phyloP scores from a whole-genome alignment of 2,888 invertebrate species.

The Choristoneura rosaceana region DNA sequence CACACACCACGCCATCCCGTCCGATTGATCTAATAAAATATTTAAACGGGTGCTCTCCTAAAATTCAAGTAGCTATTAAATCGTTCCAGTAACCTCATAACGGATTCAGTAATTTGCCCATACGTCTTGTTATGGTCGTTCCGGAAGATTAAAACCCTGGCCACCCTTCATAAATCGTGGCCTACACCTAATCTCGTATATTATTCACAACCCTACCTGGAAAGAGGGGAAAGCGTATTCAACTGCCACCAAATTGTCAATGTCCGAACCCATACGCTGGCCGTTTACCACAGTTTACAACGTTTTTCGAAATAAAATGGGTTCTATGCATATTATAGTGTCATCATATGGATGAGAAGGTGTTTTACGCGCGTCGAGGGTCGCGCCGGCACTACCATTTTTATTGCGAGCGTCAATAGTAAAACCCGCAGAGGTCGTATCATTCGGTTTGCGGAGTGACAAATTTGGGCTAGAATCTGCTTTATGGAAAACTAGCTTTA shows the following conservation, averaged over 20 bases:
- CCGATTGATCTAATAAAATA: constrained; percentile 71
- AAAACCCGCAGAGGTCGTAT: constrained; percentile 69
- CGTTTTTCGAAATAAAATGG: constrained; percentile 78
- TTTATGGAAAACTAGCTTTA: constrained; percentile 38
- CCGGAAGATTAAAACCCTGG: constrained; percentile 79
- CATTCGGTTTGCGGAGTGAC: constrained; percentile 50
- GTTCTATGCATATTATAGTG: constrained; percentile 83
- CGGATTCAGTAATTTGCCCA: constrained; percentile 82
- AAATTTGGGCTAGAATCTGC: constrained; percentile 49
- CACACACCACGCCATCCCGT: constrained; percentile 56
- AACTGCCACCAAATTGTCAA: constrained; percentile 71
- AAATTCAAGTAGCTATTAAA: constrained; percentile 77
- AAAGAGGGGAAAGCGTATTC: constrained; percentile 74
- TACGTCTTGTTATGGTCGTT: constrained; percentile 83
- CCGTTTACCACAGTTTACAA: constrained; percentile 58
- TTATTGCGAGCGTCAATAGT: constrained; percentile 78
- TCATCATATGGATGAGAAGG: constrained; percentile 75
- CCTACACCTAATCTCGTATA: constrained; percentile 73
- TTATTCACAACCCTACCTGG: constrained; percentile 69
- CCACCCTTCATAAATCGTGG: constrained; percentile 82
- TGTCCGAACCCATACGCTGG: constrained; percentile 48
- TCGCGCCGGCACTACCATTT: constrained; percentile 69
- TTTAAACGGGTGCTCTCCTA: constrained; percentile 66
- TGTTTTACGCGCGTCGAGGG: constrained; percentile 75
- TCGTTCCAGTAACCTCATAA: constrained; percentile 73